Base-by-base conservation (phyloP, 2,113 vertebrate genomes). In the Sander vitreus region DNA sequence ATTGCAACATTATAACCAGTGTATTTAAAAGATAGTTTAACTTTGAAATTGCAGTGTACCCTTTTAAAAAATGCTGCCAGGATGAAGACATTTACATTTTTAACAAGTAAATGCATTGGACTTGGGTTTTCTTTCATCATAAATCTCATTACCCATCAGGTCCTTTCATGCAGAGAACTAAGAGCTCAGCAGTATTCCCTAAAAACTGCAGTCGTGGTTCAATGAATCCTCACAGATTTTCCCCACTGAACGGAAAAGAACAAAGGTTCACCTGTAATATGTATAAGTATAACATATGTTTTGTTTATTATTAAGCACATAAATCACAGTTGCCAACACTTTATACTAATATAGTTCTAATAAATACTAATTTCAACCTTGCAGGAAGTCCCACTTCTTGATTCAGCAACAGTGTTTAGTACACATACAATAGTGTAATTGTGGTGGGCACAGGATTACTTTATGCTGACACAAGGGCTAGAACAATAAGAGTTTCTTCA, bases 61-160 rank as follows among this genome's bases (percentile, higher is more conserved):
- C 23, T 64, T 78, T 69, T 23, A 21, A 63, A 33, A 78, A 27
- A 36, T 65, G 43, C 64, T 78, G 67, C 23, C 30, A 69, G 27
- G 51, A 76, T 79, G 43, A 72, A 79, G 77, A 70, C 25, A 45
- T 66, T 73, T 48, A 15, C 2, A 69, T 77, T 73, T 86, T 84
- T 85, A 79, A 72, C 51, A 76, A 66, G 39, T 53, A 21, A 74
- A 83, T 4, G 68, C 59, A 63, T 59, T 64, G 19, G 39, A 51
- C 67, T 69, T 51, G 51, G 54, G 54, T 80, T 71, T 71, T 74
- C 70, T 87, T 85, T 85, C 55, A 71, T 87, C 62, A 80, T 68
- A 86, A 80, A 82, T 81, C 63, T 85, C 54, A 82, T 88, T 88
- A 78, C 73, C 84, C 81, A 82, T 79, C 55, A 48, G 23, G 54